These are phyloP conservation scores for Plusia festucae DNA, from an alignment of 2,888 invertebrate genomes.

Conservation along the genomic window DNA sequence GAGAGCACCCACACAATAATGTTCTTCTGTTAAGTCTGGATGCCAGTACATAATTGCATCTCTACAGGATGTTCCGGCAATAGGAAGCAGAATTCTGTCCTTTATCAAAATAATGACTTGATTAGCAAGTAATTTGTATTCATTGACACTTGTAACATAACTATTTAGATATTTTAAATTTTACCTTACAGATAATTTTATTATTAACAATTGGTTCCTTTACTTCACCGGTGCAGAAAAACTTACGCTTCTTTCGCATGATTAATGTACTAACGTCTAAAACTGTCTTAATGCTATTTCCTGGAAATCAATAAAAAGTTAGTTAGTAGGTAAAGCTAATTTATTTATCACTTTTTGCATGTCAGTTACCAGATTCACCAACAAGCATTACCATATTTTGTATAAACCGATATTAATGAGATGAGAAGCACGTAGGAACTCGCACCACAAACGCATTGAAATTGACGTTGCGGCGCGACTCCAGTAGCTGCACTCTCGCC, in stretches of 20 bases:
- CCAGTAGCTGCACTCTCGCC: too few relatives aligned
- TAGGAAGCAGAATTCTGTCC: slow-evolving; percentile 84
- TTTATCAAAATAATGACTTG: slow-evolving; percentile 40
- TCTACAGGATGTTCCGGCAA: slow-evolving; percentile 83
- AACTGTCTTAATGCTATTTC: slow-evolving; percentile 85
- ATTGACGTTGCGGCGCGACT: too few relatives aligned
- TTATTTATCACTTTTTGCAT: too few relatives aligned
- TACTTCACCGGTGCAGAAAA: slow-evolving; percentile 85
- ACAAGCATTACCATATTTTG: too few relatives aligned
- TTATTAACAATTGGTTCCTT: slow-evolving; percentile 87
- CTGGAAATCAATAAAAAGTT: slow-evolving; percentile 64
- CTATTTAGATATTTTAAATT: background rate
- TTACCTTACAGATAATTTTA: slow-evolving; percentile 86
- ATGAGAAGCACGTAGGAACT: too few relatives aligned
- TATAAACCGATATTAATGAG: too few relatives aligned
- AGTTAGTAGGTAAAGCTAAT: too few relatives aligned
- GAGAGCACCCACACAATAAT: slow-evolving; percentile 85
- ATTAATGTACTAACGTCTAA: slow-evolving; percentile 84
- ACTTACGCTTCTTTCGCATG: slow-evolving; percentile 85
- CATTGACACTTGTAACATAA: background rate
- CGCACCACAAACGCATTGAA: too few relatives aligned
- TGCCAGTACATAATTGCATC: slow-evolving; percentile 88
- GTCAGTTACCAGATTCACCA: too few relatives aligned
- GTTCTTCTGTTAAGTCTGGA: slow-evolving; percentile 84
- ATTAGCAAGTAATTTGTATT: background rate